Conservation (phyloP, 2,888 invertebrate genomes). For the Epicampocera succincta region DNA sequence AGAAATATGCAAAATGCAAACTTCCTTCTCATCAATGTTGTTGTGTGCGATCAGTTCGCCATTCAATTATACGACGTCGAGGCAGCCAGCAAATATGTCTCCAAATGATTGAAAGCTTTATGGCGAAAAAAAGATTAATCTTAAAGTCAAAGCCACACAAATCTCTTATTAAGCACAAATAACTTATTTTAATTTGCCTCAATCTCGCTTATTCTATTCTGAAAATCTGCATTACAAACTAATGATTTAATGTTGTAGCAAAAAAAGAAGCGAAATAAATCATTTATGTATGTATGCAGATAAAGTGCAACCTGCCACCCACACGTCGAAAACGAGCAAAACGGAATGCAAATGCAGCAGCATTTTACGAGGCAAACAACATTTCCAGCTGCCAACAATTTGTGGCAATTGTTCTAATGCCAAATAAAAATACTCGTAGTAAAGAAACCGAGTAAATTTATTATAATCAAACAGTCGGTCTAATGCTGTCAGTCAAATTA, state of each 20-base stretch:
- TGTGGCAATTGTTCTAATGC: slow-evolving; percentile 59
- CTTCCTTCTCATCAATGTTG: too few relatives aligned
- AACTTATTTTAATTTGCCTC: background rate
- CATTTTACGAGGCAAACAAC: slow-evolving; percentile 17
- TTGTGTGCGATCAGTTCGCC: too few relatives aligned
- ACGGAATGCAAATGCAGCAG: slow-evolving; percentile 32
- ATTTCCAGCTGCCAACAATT: slow-evolving; percentile 42
- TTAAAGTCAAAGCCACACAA: too few relatives aligned
- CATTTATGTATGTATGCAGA: too few relatives aligned
- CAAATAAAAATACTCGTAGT: slow-evolving; percentile 33
- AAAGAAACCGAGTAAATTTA: slow-evolving; percentile 50
- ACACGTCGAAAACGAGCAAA: slow-evolving; percentile 11
- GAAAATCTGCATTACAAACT: slow-evolving; percentile 10
- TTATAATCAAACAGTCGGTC: slow-evolving; percentile 34
- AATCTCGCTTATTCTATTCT: background rate
- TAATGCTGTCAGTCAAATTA: slow-evolving; percentile 52
- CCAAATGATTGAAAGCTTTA: too few relatives aligned
- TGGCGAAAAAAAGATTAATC: too few relatives aligned
- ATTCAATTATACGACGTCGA: too few relatives aligned
- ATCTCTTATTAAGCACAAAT: too few relatives aligned
- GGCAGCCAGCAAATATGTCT: too few relatives aligned
- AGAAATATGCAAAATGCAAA: too few relatives aligned
- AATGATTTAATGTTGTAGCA: slow-evolving; percentile 30
- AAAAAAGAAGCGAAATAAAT: slow-evolving; percentile 38
- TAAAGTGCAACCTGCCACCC: slow-evolving; percentile 45